These are phyloP conservation scores for Hippopotamyrus pictus DNA, from an alignment of 2,797 vertebrate genomes.

Conservation along the genomic window DNA sequence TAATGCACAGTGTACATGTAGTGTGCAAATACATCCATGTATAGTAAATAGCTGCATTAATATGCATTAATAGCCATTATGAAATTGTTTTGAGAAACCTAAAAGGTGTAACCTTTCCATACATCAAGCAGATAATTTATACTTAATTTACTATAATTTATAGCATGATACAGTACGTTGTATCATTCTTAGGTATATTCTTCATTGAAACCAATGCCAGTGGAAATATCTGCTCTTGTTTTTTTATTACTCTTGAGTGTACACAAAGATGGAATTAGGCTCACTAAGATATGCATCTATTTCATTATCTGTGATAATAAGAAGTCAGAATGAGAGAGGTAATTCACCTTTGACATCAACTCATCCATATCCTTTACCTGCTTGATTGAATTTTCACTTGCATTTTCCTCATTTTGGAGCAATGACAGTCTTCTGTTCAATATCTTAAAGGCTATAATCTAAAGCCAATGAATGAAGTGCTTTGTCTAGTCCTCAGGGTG, in stretches of 20 bases:
- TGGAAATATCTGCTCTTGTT: background rate
- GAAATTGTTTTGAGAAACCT: background rate
- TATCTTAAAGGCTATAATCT: slow-evolving; percentile 14
- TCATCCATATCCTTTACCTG: slow-evolving; percentile 1
- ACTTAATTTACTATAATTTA: background rate
- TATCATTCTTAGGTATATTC: background rate
- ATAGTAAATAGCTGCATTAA: background rate
- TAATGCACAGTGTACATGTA: background rate
- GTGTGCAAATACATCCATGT: background rate
- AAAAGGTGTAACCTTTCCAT: background rate
- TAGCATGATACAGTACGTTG: background rate
- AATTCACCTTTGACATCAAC: slow-evolving; percentile 13
- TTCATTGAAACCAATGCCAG: background rate
- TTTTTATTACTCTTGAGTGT: background rate
- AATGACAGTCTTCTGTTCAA: background rate
- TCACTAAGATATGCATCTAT: slow-evolving; percentile 16
- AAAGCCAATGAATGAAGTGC: slow-evolving; percentile 10
- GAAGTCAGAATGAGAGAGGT: background rate
- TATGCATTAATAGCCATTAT: background rate
- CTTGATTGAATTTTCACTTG: slow-evolving; percentile 12
- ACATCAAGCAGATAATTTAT: background rate
- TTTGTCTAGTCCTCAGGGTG: slow-evolving; percentile 11
- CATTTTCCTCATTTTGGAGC: background rate
- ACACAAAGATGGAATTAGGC: slow-evolving; percentile 1
- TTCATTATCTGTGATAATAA: slow-evolving; percentile 14